Evolutionary conservation across 1,140 invertebrate genomes (phyloP).

Genomic region (Tetramorium parvispinum): DNA sequence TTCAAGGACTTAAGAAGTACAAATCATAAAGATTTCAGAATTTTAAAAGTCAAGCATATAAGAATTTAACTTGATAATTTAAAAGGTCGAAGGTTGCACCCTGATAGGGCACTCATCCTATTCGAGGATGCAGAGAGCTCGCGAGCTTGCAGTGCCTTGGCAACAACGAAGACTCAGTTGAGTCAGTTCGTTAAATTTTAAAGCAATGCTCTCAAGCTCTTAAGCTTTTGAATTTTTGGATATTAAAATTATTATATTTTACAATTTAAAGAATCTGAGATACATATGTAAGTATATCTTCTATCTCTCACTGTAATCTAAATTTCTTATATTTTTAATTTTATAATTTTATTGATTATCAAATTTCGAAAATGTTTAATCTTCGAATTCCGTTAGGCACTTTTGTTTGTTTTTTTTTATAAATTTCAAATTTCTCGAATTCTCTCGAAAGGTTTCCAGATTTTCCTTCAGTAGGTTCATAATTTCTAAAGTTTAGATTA

Average conservation of each 20-base stretch:
- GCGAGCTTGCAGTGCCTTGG: conserved; percentile 16
- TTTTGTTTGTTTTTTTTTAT: neutral
- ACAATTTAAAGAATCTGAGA: neutral
- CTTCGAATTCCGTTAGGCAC: neutral
- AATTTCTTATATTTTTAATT: neutral
- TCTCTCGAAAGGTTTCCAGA: neutral
- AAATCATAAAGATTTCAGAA: neutral
- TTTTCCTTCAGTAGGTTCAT: conserved; percentile 9
- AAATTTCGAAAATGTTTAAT: neutral
- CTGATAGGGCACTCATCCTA: conserved; percentile 25
- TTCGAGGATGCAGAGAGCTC: conserved; percentile 11
- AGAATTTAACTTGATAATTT: conserved; percentile 46
- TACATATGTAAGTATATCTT: neutral
- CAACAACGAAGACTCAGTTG: neutral
- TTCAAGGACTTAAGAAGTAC: neutral
- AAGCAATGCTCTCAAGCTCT: neutral
- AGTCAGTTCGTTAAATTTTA: conserved; percentile 15
- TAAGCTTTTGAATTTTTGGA: conserved; percentile 1
- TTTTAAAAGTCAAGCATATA: neutral
- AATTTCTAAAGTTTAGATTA: conserved; percentile 40
- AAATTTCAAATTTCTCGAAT: neutral
- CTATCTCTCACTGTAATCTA: neutral
- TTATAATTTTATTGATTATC: neutral
- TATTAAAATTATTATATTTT: conserved; percentile 8
- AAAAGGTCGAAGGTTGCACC: conserved; percentile 26